phyloP scores from a whole-genome alignment of 2,888 invertebrate species.

The Catocala nupta region DNA sequence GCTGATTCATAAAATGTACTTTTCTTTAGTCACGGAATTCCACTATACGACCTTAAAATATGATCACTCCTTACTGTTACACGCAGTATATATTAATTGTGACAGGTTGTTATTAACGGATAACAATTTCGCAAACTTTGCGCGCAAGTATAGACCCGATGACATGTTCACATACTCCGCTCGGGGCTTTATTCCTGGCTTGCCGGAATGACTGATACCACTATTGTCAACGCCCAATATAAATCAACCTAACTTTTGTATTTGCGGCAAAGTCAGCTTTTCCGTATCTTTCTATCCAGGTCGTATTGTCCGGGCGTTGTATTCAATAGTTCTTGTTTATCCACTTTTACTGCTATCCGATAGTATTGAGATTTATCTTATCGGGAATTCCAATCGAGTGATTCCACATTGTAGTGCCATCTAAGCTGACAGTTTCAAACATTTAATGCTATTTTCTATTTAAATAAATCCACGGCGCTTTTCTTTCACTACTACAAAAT shows the following conservation, averaged over 20 bases:
- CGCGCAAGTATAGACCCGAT: background rate
- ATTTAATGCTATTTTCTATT: conserved; percentile 24
- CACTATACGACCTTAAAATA: background rate
- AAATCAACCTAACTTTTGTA: conserved; percentile 49
- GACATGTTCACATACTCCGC: conserved; percentile 17
- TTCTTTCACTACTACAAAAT: conserved; percentile 13
- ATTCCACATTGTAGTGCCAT: conserved; percentile 34
- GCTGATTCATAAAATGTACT: too few species aligned
- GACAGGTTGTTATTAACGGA: conserved; percentile 20
- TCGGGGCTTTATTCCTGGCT: conserved; percentile 10
- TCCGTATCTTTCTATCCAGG: conserved; percentile 29
- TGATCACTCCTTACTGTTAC: background rate
- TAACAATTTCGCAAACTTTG: conserved; percentile 26
- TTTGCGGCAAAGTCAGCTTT: conserved; percentile 38
- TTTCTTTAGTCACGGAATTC: background rate
- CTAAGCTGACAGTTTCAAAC: conserved; percentile 34
- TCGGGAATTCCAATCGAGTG: conserved; percentile 47
- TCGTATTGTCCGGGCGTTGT: conserved; percentile 42
- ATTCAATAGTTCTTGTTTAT: conserved; percentile 53
- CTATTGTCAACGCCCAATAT: conserved; percentile 45
- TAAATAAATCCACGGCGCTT: conserved; percentile 24
- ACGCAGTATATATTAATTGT: conserved; percentile 1
- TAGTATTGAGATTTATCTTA: conserved; percentile 46
- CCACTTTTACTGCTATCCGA: conserved; percentile 27
- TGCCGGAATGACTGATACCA: conserved; percentile 22